These are phyloP conservation scores for Camptogramma bilineatum DNA, from an alignment of 2,888 invertebrate genomes.

Conservation along the genomic window DNA sequence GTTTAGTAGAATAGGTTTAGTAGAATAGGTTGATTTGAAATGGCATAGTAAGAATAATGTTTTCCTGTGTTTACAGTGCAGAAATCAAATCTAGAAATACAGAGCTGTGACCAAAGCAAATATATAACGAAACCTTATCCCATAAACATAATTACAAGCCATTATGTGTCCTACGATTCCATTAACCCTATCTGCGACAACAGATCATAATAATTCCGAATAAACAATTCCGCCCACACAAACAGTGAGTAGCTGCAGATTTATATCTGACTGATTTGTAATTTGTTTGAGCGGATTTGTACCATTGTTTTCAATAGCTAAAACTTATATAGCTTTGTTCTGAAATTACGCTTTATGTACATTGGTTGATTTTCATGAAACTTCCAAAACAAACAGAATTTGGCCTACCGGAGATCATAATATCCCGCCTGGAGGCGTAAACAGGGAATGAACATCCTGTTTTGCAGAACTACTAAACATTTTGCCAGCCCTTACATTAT, in stretches of 20 bases:
- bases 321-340: slow-evolving; percentile 1
- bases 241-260: slow-evolving; percentile 36
- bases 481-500: no score
- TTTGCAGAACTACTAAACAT: no score
- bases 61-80: no score
- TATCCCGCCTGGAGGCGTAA: no score
- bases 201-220: slow-evolving; percentile 38
- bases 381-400: neutral
- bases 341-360: neutral
- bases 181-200: slow-evolving; percentile 33
- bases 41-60: no score
- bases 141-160: slow-evolving; percentile 23
- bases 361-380: no score
- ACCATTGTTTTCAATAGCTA: slow-evolving; percentile 23
- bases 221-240: slow-evolving; percentile 45
- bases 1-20: no score
- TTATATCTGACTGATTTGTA: slow-evolving; percentile 50
- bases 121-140: slow-evolving; percentile 5
- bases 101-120: neutral
- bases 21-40: no score
- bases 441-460: no score
- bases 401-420: no score
- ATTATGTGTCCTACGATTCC: slow-evolving; percentile 14
- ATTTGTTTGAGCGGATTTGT: slow-evolving; percentile 41
- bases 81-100: neutral